Base-by-base conservation (phyloP, 2,888 invertebrate genomes). In the Diachrysia chrysitis region DNA sequence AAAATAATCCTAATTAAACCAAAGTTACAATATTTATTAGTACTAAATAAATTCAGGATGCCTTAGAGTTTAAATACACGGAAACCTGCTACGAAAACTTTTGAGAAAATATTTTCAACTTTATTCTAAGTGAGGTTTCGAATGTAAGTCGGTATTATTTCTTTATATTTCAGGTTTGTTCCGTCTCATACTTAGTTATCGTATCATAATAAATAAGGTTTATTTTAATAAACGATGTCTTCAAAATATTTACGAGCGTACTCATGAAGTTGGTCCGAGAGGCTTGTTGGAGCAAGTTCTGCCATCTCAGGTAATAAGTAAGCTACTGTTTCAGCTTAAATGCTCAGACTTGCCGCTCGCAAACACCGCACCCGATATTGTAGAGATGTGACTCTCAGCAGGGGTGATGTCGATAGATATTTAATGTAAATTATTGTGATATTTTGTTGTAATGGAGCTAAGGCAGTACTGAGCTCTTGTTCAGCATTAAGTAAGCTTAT, bases 301-400 rank as follows among this genome's bases (percentile, higher is more conserved):
- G 93, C 90, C 89, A 84, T 93, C 93, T 94, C 94, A 94, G 93
- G 93, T 93, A 94, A 91, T 93, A 93, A 93, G 93, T 93, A 93
- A 93, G 93, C 92, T 90, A 92, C 93, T 90, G 92, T 93, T 93
- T 94, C 94, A 94, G 95, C 93, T 94, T 94, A 93, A 94, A 92
- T 89, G 91, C 88, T 91, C 84, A 85, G 90, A 90, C 92, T 95
- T 90, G 89, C 88, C 83, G 84, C 79, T 84, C 86, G 86, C 90
- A 91, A 93, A 92, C 90, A 89, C 84, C 84, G 85, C 82, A 76
- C 74, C 83, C 81, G 78, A 81, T 75, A 81, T 71, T 76, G 66
- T 80, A 85, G 77, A 46, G 80, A 69, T 81, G 88, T 62, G 76
- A 35, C 56, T 66, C 17, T 51, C 12, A 1, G 46, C 16, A 7